Evolutionary conservation across 2,113 vertebrate species (phyloP).

Genomic region (Seriola dumerili): DNA sequence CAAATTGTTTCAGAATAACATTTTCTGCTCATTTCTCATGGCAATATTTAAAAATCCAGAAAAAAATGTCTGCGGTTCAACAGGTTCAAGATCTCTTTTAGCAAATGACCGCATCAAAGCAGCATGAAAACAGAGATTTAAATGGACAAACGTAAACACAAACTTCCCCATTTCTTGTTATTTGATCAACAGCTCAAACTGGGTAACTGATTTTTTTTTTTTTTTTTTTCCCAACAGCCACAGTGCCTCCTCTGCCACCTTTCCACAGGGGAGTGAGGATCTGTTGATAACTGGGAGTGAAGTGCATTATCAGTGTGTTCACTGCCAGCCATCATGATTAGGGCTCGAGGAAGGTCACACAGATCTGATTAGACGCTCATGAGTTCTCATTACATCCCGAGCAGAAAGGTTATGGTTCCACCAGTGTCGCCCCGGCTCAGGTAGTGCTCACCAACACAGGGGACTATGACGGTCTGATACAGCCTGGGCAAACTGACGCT

Average conservation of each 20-base stretch:
- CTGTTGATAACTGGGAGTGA: conserved; percentile 79
- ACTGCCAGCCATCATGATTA: conserved; percentile 81
- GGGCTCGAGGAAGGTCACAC: conserved; percentile 76
- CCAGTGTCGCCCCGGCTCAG: conserved; percentile 59
- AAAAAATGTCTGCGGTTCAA: background rate
- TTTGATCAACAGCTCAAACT: conserved; percentile 58
- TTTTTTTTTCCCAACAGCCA: background rate
- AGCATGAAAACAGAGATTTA: conserved; percentile 5
- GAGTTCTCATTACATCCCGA: conserved; percentile 77
- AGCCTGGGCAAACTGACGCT: conserved; percentile 16
- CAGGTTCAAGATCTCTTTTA: conserved; percentile 13
- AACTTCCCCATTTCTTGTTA: conserved; percentile 16
- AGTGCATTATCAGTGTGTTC: conserved; percentile 83
- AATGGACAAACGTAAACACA: conserved; percentile 26
- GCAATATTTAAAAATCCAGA: background rate
- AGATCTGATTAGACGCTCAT: conserved; percentile 82
- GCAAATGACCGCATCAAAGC: conserved; percentile 11
- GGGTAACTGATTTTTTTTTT: conserved; percentile 35
- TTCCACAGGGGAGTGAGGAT: conserved; percentile 73
- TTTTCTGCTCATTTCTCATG: background rate
- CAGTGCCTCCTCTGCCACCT: conserved; percentile 56
- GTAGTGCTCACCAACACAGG: conserved; percentile 46
- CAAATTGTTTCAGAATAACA: background rate
- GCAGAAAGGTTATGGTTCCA: conserved; percentile 70
- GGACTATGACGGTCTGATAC: conserved; percentile 10